Base-by-base conservation (phyloP, 1,140 invertebrate genomes). In the Andricus grossulariae region DNA sequence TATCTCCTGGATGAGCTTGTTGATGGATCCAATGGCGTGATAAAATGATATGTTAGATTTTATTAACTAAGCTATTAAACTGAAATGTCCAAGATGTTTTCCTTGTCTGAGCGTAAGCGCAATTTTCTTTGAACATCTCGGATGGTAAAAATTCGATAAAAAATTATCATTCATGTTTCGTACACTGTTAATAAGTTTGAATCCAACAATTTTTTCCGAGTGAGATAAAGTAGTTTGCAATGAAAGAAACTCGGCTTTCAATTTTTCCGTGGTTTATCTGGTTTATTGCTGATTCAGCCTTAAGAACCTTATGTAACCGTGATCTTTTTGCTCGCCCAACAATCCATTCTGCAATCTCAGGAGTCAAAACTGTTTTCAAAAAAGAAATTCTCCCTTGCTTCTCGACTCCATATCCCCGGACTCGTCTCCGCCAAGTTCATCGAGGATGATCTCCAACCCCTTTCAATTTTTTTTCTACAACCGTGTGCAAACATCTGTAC, bases 341-440 rank as follows among this genome's bases (percentile, higher is more conserved):
- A 79, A 79, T 79, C 78, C 54, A 57, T 32, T 4, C 71, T 52
- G 73, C 21, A 57, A 79, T 79, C 78, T 75, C 60, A 32, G 57
- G 57, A 77, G 57, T 60, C 50, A 79, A n/a, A 80, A 80, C 79
- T 77, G 79, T 75, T 80, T 77, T 77, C 54, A 50, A 70, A 80
- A 77, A 80, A 80, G 71, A 72, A 72, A 72, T 45, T 60, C 60
- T 66, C 60, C 71, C 66, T 80, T 80, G 74, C 76, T 75, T 80
- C 76, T 80, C 79, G 75, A 71, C 73, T 80, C 72, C 45, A 54
- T 75, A 74, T 75, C 54, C 49, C 54, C 70, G 74, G 70, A 32
- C 73, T 72, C 73, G 70, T 57, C 71, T 71, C 55, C 54, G 51
- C 25, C 55, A 39, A 32, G 52, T 54, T 54, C n/a, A 54, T 54